These are phyloP conservation scores for Platyscapa corneri DNA, from an alignment of 1,140 invertebrate species.

Conservation along the genomic window DNA sequence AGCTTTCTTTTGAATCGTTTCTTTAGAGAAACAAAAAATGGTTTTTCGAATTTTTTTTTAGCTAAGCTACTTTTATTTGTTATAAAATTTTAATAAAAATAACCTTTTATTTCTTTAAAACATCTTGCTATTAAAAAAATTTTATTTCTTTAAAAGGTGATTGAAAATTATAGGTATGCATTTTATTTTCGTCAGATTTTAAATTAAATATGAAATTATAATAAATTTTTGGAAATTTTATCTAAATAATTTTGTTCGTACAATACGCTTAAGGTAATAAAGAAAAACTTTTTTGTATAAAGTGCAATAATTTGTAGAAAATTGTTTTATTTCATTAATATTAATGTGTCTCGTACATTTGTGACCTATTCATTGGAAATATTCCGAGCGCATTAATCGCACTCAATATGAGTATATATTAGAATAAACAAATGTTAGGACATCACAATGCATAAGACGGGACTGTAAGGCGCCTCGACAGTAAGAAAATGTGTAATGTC, in stretches of 20 bases:
- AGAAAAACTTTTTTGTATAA: conserved; percentile 10
- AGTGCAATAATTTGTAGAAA: conserved; percentile 61
- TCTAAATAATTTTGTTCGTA: too few species aligned
- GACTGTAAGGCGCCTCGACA: conserved; percentile 54
- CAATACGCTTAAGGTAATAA: neutral
- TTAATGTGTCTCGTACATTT: conserved; percentile 64
- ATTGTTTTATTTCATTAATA: conserved; percentile 63
- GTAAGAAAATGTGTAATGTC: conserved; percentile 38
- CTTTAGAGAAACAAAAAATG: too few species aligned
- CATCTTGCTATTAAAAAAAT: too few species aligned
- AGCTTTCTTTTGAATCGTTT: too few species aligned
- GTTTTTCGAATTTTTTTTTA: too few species aligned
- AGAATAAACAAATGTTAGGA: conserved; percentile 60
- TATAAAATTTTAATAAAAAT: too few species aligned
- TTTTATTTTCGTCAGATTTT: too few species aligned
- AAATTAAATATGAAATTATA: neutral
- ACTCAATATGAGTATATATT: conserved; percentile 56
- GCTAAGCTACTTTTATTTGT: too few species aligned
- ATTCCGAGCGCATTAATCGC: conserved; percentile 53
- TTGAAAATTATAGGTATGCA: too few species aligned
- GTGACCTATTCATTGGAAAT: conserved; percentile 54
- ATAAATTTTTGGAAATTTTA: neutral
- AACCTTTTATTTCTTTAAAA: too few species aligned
- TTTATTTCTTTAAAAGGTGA: too few species aligned
- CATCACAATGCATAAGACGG: conserved; percentile 54